Evolutionary conservation across 2,888 invertebrate genomes (phyloP).

Genomic region (Hirudinaria manillensis): DNA sequence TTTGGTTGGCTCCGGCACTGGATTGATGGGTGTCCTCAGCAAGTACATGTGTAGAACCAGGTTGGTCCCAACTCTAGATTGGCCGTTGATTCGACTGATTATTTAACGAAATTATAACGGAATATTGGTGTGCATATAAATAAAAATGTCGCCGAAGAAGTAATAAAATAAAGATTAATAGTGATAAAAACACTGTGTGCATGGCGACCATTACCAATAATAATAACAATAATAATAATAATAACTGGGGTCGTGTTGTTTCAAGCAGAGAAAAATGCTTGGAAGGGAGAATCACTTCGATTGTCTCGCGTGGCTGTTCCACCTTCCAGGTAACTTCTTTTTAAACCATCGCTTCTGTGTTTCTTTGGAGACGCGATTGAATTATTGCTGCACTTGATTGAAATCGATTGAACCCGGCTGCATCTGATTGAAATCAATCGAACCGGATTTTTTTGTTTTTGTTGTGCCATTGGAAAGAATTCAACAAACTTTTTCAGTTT

Average conservation of each 20-base stretch:
- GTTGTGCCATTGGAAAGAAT: too few relatives aligned
- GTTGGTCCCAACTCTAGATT: neutral
- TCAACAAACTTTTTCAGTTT: conserved; percentile 55
- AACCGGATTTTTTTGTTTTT: too few relatives aligned
- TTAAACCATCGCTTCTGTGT: too few relatives aligned
- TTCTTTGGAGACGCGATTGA: too few relatives aligned
- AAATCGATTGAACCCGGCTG: too few relatives aligned
- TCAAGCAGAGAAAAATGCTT: conserved; percentile 7
- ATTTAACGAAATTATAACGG: neutral
- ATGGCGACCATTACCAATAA: too few relatives aligned
- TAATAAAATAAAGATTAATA: too few relatives aligned
- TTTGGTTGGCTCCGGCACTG: conserved; percentile 4
- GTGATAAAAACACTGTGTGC: too few relatives aligned
- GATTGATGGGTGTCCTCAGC: neutral
- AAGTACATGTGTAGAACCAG: neutral
- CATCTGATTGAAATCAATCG: too few relatives aligned
- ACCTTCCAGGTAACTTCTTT: conserved; percentile 2
- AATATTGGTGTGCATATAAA: neutral
- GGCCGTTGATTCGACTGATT: neutral
- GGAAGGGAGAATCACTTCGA: conserved; percentile 12
- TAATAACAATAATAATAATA: too few relatives aligned
- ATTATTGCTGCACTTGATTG: too few relatives aligned
- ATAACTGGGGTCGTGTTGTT: neutral
- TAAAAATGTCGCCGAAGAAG: too few relatives aligned
- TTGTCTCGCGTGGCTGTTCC: neutral